These are phyloP conservation scores for Flexamia atlantica DNA, from an alignment of 2,888 invertebrate genomes.

Conservation along the genomic window DNA sequence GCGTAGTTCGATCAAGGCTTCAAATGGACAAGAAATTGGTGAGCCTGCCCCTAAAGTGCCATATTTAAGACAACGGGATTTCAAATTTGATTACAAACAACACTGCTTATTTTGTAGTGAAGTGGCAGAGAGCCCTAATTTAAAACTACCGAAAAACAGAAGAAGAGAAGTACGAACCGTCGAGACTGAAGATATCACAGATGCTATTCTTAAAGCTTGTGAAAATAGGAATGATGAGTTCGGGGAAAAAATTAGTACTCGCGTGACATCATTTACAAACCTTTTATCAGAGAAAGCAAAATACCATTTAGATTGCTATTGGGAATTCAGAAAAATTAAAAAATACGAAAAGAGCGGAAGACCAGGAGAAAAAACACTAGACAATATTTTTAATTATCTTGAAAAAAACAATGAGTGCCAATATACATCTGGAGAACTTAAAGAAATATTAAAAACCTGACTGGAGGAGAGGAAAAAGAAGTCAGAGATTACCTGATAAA, in stretches of 20 bases:
- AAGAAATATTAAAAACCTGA: background rate
- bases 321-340: background rate
- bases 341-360: background rate
- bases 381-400: background rate
- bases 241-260: background rate
- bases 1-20: too few species aligned
- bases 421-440: background rate
- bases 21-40: too few species aligned
- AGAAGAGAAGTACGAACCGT: background rate
- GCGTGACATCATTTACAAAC: background rate
- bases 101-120: too few species aligned
- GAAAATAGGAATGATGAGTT: slow-evolving; percentile 20
- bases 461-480: background rate
- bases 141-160: too few species aligned
- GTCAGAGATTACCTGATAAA: background rate
- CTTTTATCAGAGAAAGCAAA: background rate
- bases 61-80: too few species aligned
- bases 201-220: background rate
- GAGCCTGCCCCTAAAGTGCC: too few species aligned
- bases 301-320: slow-evolving; percentile 7
- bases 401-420: slow-evolving; percentile 6
- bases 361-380: background rate
- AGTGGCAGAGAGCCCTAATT: too few species aligned
- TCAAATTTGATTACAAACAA: too few species aligned
- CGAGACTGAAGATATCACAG: background rate